Base-by-base conservation (phyloP, 2,113 vertebrate species). In the Lagopus leucura region DNA sequence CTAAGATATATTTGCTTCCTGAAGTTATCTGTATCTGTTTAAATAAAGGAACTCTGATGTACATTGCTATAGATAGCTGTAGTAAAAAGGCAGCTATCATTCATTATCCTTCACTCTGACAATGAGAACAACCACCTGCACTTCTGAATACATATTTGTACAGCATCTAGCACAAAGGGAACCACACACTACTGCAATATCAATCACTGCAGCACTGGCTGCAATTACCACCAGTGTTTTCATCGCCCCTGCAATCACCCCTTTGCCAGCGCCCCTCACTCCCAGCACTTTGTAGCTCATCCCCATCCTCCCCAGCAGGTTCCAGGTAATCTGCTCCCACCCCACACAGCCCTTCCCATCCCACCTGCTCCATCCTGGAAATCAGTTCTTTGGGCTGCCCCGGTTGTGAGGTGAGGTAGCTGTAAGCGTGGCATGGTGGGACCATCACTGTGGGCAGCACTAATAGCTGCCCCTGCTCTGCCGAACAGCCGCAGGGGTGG, bases 381-480 rank as follows among this genome's bases (percentile, higher is more conserved):
- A 95, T 96, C 92, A 94, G 88, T 93, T 90, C 95, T 95, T 95
- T 78, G 91, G 88, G 83, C 88, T 92, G 92, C 92, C 88, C 90
- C 93, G 88, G 92, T 96, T 93, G 90, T 84, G 24, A 18, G 0
- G 2, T 0, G 25, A 93, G 64, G 72, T 64, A 47, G 64, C 50
- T 38, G 24, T 0, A 11, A 1, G 52, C 6, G 34, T 14, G 20
- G 61, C 43, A 21, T 10, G 13, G 34, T 0, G 4, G 74, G 12
- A 21, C 47, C 1, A 42, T 16, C 42, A 17, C 3, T 9, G 55
- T 1, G 38, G 65, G 43, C 52, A 71, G 57, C 5, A 0, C 8
- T 20, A 34, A 15, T 25, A 83, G 86, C 57, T 4, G 0, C 69
- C 73, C n/a, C 65, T 0, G 0, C 2, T 25, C 63, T 8, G 1